These are phyloP conservation scores for Clytia hemisphaerica DNA, from an alignment of 30 jellyfish, hydroid and myxozoan genomes.

Conservation along the genomic window DNA sequence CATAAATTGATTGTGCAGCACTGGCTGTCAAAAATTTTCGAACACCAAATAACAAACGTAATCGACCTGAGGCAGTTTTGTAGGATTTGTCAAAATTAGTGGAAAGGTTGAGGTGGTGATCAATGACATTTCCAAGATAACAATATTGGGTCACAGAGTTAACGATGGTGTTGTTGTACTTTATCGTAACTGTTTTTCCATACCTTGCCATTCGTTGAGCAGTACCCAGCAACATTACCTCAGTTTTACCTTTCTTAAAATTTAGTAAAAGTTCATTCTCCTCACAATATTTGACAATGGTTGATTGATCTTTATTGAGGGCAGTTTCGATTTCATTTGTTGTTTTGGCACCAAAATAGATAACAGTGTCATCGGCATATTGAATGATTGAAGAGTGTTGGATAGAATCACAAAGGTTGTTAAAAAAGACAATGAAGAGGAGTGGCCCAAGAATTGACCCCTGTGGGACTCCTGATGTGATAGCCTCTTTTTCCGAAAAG, in stretches of 20 bases:
- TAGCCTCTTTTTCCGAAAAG: not conserved
- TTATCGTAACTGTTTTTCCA: conserved; percentile 37
- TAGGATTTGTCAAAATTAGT: conserved; percentile 19
- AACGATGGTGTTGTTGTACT: not conserved
- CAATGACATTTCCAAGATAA: conserved; percentile 34
- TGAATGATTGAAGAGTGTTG: not conserved
- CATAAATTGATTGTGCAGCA: too few relatives aligned
- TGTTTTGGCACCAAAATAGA: not conserved
- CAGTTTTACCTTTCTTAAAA: conserved; percentile 44
- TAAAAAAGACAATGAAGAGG: not conserved
- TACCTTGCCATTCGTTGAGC: conserved; percentile 36
- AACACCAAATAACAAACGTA: conserved; percentile 40
- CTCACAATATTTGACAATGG: conserved; percentile 14
- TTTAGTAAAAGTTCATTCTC: conserved; percentile 40
- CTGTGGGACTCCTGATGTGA: not conserved
- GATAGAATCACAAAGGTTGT: not conserved
- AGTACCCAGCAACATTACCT: conserved; percentile 42
- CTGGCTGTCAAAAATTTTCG: conserved; percentile 39
- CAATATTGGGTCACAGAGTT: too few relatives aligned
- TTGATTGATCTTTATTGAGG: not conserved
- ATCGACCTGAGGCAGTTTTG: conserved; percentile 53
- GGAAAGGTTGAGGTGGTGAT: conserved; percentile 25
- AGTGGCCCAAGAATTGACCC: not conserved
- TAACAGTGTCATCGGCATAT: conserved; percentile 9
- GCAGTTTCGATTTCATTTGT: not conserved